These are phyloP conservation scores for Hylaeus anthracinus DNA, from an alignment of 1,140 invertebrate genomes.

Conservation along the genomic window DNA sequence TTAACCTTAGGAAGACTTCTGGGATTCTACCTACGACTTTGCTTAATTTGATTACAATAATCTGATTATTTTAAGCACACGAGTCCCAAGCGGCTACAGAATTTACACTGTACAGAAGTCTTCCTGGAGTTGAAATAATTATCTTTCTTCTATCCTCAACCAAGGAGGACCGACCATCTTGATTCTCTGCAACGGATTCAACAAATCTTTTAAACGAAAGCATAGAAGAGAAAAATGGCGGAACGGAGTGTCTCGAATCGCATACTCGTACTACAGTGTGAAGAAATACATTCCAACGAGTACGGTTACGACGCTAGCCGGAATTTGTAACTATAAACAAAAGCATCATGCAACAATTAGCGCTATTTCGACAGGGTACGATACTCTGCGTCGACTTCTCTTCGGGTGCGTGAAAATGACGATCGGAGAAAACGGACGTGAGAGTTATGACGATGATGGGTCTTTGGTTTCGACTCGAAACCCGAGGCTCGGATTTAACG, in stretches of 20 bases:
- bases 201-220: neutral
- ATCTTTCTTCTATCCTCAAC: neutral
- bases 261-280: neutral
- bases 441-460: neutral
- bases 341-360: conserved; percentile 70
- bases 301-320: conserved; percentile 20
- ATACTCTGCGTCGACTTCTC: neutral
- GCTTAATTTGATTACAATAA: too few relatives aligned
- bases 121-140: too few relatives aligned
- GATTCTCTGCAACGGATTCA: neutral
- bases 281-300: neutral
- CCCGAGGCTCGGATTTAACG: too few relatives aligned
- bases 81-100: too few relatives aligned
- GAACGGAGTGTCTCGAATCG: neutral
- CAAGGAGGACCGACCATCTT: neutral
- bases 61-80: too few relatives aligned
- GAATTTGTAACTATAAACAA: conserved; percentile 42
- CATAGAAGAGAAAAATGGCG: neutral
- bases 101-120: too few relatives aligned
- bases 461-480: neutral
- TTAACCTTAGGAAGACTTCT: too few relatives aligned
- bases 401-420: neutral
- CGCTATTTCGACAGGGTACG: conserved; percentile 10
- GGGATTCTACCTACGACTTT: too few relatives aligned
- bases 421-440: neutral